Conservation (phyloP, 2,113 vertebrate species). For the Mesoclemmys tuberculata region DNA sequence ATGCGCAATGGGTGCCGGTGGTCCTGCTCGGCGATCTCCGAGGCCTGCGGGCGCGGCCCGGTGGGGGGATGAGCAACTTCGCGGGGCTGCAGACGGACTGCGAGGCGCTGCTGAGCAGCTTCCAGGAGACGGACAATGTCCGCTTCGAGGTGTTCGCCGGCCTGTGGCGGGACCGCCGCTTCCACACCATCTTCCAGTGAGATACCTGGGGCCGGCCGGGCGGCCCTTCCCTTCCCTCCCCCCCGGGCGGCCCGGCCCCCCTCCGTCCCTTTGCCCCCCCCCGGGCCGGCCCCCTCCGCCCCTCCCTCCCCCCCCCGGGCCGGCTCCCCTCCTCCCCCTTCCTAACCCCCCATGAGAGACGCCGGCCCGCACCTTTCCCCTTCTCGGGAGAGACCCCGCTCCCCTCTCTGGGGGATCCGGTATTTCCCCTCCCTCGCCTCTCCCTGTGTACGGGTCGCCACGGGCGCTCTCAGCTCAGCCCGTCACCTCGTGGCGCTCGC, state of each 20-base stretch:
- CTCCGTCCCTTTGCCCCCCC: not conserved
- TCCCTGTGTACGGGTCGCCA: too few relatives aligned
- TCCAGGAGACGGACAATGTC: conserved; percentile 85
- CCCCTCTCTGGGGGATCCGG: too few relatives aligned
- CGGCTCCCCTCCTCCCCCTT: not conserved
- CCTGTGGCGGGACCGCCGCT: conserved; percentile 89
- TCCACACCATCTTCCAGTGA: conserved; percentile 88
- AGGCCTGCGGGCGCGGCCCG: fast-evolving
- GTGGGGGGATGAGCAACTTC: not conserved
- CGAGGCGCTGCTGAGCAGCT: conserved; percentile 86
- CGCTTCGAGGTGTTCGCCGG: conserved; percentile 88
- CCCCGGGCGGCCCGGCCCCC: not conserved
- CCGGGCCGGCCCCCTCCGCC: not conserved
- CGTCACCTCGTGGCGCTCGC: too few relatives aligned
- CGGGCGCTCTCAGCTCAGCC: too few relatives aligned
- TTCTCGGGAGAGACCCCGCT: too few relatives aligned
- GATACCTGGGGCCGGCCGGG: not conserved
- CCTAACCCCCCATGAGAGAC: not conserved
- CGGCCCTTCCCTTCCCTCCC: fast-evolving
- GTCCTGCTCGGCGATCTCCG: too few relatives aligned
- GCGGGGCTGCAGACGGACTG: conserved; percentile 81
- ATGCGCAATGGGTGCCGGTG: not conserved
- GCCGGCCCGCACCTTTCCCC: fast-evolving
- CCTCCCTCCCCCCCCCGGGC: not conserved
- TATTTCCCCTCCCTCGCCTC: too few relatives aligned